Base-by-base conservation (phyloP, 1,140 invertebrate species). In the Aphelinus certus region DNA sequence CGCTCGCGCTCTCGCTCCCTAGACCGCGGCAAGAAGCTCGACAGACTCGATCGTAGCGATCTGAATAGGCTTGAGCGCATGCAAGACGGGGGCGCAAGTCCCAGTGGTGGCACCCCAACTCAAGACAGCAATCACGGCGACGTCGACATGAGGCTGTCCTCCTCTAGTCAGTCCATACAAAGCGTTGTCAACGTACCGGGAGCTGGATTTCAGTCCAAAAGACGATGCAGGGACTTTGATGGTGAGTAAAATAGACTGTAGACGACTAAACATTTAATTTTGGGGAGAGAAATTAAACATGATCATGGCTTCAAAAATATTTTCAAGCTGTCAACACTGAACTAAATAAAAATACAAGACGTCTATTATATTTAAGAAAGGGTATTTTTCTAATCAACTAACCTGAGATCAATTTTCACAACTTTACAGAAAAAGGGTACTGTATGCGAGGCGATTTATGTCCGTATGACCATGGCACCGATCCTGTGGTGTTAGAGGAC, bases 361-460 rank as follows among this genome's bases (percentile, higher is more conserved):
- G 26, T 26, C 26, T 26, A 26, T 26, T 26, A 26, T 58, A 48
- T 49, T 55, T 57, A 66, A 65, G 26, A 26, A 26, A 53, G 51
- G 51, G 9, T 0, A 9, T 53, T 53, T 53, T 53, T 26, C 26
- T 26, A 26, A 26, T 26, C 26, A 26, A 26, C 26, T 26, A 53
- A 6, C 51, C 4, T 9, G 51, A 53, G 51, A 6, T 53, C 0
- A 9, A 9, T 9, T 53, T 53, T 53, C 9, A 6, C 51, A 53
- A 4, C 42, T 63, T 74, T 82, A 10, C 81, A 94, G 95, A 97
- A 87, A 96, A 96, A 86, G 97, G 97, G 2, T 98, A 95, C 83
- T 99, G 97, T 85, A 96, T 98, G 92, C 90, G 95, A 48, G 97
- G 97, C 6, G 97, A 98, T 87, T 90, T 96, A 62, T 99, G 97